Percentiles rank a stretch among this genome's conserved stretches.
These are phyloP conservation scores for Spermophilus dauricus DNA, from an alignment of 2,113 vertebrate species.

Conservation along the genomic window DNA sequence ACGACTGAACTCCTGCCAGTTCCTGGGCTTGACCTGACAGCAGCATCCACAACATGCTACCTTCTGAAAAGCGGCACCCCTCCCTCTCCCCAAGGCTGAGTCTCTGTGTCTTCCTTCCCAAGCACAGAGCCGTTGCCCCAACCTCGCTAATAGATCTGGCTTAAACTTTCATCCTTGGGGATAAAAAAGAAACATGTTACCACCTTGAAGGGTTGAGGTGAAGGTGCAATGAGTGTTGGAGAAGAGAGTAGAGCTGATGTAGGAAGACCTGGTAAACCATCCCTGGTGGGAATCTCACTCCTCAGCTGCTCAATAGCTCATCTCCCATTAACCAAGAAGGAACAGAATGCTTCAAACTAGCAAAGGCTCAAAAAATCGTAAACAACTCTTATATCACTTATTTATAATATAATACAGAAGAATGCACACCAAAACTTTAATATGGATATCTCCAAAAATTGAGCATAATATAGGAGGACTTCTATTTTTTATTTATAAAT, in stretches of 20 bases:
- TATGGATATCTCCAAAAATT: neutral
- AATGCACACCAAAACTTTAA: neutral
- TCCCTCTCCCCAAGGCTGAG: neutral
- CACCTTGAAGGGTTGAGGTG: no score
- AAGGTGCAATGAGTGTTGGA: neutral
- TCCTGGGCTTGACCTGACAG: neutral
- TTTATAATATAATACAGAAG: neutral
- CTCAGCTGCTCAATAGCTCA: neutral
- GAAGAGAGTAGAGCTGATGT: neutral
- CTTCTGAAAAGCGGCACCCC: neutral
- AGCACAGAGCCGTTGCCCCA: neutral
- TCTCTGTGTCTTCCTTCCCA: neutral
- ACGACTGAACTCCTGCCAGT: neutral
- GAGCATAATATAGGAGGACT: neutral
- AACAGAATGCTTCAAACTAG: neutral
- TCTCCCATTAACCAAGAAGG: neutral
- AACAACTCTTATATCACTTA: neutral
- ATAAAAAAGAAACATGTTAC: neutral
- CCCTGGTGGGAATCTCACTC: neutral
- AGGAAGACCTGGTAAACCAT: neutral
- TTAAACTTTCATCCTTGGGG: neutral
- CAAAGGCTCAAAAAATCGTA: neutral
- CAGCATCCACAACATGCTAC: neutral
- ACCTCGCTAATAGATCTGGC: neutral
- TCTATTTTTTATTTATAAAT: slow-evolving; percentile 14